Conservation (phyloP, 1,140 invertebrate species). For the Lepidurus packardi region DNA sequence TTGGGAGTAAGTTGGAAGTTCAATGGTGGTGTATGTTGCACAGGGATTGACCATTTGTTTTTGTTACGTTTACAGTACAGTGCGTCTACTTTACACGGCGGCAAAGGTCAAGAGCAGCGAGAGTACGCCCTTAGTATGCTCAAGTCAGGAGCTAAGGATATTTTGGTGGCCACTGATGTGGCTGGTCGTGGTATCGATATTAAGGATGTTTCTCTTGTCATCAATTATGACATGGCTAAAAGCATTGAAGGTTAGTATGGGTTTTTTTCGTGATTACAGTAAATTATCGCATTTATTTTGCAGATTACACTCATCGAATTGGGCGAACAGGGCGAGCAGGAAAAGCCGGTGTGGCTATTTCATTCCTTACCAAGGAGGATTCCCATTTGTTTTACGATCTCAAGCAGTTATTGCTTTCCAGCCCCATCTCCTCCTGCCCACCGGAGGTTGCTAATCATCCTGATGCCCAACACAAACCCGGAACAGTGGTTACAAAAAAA, state of each 20-base stretch:
- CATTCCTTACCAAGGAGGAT: constrained; percentile 96
- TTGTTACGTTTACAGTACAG: constrained; percentile 60
- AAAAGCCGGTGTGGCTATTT: constrained; percentile 91
- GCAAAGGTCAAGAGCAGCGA: constrained; percentile 99
- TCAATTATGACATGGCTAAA: constrained; percentile 99
- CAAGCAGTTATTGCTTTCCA: constrained; percentile 81
- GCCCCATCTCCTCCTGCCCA: constrained; percentile 91
- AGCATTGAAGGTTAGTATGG: constrained; percentile 73
- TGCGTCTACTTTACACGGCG: constrained; percentile 95
- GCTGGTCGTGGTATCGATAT: constrained; percentile 99
- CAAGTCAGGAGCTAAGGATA: constrained; percentile 91
- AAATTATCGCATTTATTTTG: constrained; percentile 41
- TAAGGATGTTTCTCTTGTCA: constrained; percentile 96
- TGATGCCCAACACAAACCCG: constrained; percentile 96
- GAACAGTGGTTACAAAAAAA: constrained; percentile 87
- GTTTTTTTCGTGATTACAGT: constrained; percentile 31
- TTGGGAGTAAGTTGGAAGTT: constrained; percentile 60
- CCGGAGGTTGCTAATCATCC: constrained; percentile 96
- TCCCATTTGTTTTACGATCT: constrained; percentile 93
- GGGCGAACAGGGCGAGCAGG: constrained; percentile 98
- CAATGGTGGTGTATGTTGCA: neutral
- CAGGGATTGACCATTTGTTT: constrained; percentile 23
- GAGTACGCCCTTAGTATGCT: constrained; percentile 95
- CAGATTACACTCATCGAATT: constrained; percentile 97
- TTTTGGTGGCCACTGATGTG: constrained; percentile 99